Percentiles rank a stretch among this genome's conserved stretches.
Evolutionary conservation across 2,888 invertebrate genomes (phyloP).

Genomic region (Tinea trinotella): DNA sequence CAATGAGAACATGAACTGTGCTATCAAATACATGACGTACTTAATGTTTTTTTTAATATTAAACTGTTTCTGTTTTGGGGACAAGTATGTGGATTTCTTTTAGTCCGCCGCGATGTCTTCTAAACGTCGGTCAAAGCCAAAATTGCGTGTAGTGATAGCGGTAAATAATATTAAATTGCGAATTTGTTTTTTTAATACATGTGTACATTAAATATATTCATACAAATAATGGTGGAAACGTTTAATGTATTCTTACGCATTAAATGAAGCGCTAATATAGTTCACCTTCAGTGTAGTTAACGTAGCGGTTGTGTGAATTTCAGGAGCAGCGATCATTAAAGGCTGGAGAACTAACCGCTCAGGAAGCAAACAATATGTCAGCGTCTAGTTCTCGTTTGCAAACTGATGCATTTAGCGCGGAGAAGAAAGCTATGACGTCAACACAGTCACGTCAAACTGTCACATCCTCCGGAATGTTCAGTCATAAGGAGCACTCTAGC

Average conservation of each 20-base stretch:
- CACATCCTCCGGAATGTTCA: constrained; percentile 84
- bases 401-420: constrained; percentile 88
- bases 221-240: not conserved
- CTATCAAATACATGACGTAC: constrained; percentile 53
- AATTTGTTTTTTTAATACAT: constrained; percentile 25
- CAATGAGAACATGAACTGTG: constrained; percentile 56
- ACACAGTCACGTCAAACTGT: constrained; percentile 85
- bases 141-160: constrained; percentile 58
- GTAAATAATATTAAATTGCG: constrained; percentile 48
- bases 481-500: constrained; percentile 78
- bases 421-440: constrained; percentile 82
- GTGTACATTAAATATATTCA: not conserved
- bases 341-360: constrained; percentile 87
- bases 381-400: constrained; percentile 88
- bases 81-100: constrained; percentile 37
- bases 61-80: constrained; percentile 48
- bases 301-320: constrained; percentile 28
- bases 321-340: constrained; percentile 89
- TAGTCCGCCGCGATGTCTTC: constrained; percentile 50
- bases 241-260: not conserved
- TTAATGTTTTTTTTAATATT: constrained; percentile 52
- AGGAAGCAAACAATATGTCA: constrained; percentile 88
- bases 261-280: constrained; percentile 17
- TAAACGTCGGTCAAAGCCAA: constrained; percentile 56
- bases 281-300: constrained; percentile 14